These are phyloP conservation scores for Scaptomyza polygonia DNA, from an alignment of 2,888 invertebrate species.

Conservation along the genomic window DNA sequence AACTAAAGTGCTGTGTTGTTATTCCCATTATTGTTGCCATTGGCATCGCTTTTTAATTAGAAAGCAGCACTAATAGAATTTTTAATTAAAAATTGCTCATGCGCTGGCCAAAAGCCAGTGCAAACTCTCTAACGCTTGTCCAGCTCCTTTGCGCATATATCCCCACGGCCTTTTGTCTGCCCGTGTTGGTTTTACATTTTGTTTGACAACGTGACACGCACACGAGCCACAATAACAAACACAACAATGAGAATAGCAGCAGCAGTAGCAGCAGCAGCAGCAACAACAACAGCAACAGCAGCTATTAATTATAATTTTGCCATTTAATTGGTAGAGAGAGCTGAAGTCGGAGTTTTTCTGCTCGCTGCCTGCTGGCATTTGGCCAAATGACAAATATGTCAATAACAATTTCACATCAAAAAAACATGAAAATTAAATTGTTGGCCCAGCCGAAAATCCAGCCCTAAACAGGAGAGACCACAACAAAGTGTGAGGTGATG, in stretches of 20 bases:
- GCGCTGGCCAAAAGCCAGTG: conserved; percentile 29
- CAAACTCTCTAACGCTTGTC: background rate
- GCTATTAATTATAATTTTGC: conserved; percentile 76
- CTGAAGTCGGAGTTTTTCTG: conserved; percentile 10
- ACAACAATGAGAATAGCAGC: conserved; percentile 19
- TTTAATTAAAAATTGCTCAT: conserved; percentile 73
- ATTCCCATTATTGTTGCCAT: conserved; percentile 26
- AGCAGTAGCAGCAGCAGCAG: conserved; percentile 3
- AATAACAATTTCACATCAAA: conserved; percentile 67
- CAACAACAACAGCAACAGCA: conserved; percentile 4
- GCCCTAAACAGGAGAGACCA: conserved; percentile 1
- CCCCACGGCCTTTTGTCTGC: conserved; percentile 17
- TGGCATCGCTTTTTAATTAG: conserved; percentile 68
- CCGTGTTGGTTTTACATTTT: conserved; percentile 54
- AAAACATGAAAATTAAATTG: conserved; percentile 60
- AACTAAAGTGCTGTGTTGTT: conserved; percentile 24
- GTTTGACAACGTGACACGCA: conserved; percentile 70
- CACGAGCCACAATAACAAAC: conserved; percentile 40
- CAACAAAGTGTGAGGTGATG: background rate
- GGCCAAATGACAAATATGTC: conserved; percentile 75
- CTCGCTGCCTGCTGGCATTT: conserved; percentile 13
- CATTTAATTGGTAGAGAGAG: conserved; percentile 54
- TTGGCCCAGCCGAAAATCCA: conserved; percentile 23
- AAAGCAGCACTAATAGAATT: conserved; percentile 75
- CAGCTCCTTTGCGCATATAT: background rate